Conservation (phyloP, 2,113 vertebrate species). For the Grammomys dolichurus region DNA sequence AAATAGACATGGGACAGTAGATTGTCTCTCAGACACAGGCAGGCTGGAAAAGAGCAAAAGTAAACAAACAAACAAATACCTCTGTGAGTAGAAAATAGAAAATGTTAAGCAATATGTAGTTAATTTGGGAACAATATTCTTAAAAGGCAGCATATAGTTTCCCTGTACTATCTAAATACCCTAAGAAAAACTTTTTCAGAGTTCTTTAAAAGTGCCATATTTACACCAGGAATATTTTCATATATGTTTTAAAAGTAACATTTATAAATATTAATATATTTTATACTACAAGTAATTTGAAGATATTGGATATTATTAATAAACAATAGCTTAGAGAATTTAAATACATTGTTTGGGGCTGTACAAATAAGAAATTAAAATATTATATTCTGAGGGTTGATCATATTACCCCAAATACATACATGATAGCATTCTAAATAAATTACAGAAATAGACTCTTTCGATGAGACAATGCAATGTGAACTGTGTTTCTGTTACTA, state of each 20-base stretch:
- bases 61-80: neutral
- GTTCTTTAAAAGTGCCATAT: conserved; percentile 5
- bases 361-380: neutral
- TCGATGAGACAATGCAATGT: neutral
- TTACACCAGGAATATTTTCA: neutral
- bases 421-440: neutral
- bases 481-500: neutral
- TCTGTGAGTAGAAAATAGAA: neutral
- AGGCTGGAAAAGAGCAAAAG: neutral
- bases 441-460: neutral
- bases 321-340: neutral
- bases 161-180: neutral
- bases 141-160: neutral
- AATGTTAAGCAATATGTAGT: neutral
- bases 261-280: neutral
- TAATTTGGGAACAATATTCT: neutral
- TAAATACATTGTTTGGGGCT: neutral
- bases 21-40: neutral
- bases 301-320: neutral
- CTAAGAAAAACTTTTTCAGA: neutral
- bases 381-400: neutral
- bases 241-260: conserved; percentile 1
- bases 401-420: neutral
- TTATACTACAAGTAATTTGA: neutral
- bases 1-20: accelerated